These are phyloP conservation scores for Sinocyclocheilus anophthalmus DNA, from an alignment of 2,113 vertebrate species.

Conservation along the genomic window DNA sequence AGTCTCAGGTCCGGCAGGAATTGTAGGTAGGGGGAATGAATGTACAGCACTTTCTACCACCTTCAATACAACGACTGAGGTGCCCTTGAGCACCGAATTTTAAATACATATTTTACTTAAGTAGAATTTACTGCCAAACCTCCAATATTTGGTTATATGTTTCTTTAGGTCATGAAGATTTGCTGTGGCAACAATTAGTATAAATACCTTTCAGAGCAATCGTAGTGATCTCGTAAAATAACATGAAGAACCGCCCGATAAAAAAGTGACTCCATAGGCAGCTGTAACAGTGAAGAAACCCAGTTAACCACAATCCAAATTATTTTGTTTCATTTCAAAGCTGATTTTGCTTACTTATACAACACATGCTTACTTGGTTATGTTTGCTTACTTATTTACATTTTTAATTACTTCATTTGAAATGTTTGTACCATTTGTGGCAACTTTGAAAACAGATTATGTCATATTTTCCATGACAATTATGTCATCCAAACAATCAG, in stretches of 20 bases:
- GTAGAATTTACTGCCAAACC: too few species aligned
- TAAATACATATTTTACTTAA: too few species aligned
- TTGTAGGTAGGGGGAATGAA: too few species aligned
- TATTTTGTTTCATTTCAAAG: not conserved
- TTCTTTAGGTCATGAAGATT: not conserved
- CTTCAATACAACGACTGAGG: too few species aligned
- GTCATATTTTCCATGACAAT: constrained; percentile 27
- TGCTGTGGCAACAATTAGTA: not conserved
- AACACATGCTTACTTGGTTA: not conserved
- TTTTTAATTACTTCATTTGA: constrained; percentile 4
- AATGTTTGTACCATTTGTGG: constrained; percentile 7
- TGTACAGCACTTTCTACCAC: too few species aligned
- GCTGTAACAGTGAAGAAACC: constrained; percentile 74
- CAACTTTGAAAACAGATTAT: not conserved
- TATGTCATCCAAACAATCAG: not conserved
- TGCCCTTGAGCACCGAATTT: too few species aligned
- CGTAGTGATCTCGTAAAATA: constrained; percentile 90
- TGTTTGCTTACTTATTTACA: constrained; percentile 2
- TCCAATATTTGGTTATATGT: too few species aligned
- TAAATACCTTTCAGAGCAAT: constrained; percentile 85
- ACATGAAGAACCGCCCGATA: constrained; percentile 95
- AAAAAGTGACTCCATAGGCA: constrained; percentile 93
- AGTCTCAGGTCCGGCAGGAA: too few species aligned
- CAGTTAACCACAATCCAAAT: not conserved
- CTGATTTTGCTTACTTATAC: not conserved